Evolutionary conservation across 2,797 vertebrate species (phyloP), one percentile per base, ranked within the genome.

Genomic region (Yasuhikotakia modesta): DNA sequence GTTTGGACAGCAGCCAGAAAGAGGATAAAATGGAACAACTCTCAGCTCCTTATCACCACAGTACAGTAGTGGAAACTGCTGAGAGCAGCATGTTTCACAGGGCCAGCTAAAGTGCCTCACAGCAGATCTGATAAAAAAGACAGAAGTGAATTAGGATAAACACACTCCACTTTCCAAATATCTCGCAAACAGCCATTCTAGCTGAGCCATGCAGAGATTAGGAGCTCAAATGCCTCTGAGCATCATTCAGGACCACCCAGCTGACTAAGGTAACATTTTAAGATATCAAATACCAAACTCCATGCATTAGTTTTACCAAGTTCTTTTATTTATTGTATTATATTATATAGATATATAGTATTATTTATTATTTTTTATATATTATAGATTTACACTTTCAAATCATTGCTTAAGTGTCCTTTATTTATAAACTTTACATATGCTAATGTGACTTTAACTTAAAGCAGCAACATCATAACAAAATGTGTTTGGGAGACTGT

Each of bases 81-180:
- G 79, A 76, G 67, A 55, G 39, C 50, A 76, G 79, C 73, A 58
- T 12, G 50, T 43, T 65, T 65, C 22, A 32, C 35, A 39, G 39
- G 24, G 17, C 13, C 19, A 17, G 19, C 22, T 35, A 52, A 48
- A 68, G 64, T 35, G 27, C 19, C 66, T 60, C 39, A 73, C n/a
- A 10, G 58, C 46, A 16, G 45, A 52, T 70, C 22, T 64, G 22
- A 72, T 60, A 52, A 2, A 75, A 19, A 63, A 24, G 7, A 55
- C 24, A 69, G n/a, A 74, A 61, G 22, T 30, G 5, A 32, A 55
- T 75, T 69, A 69, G 65, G 64, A 79, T 60, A 61, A 74, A 74
- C 53, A 69, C 19, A 46, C 52, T 17, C 39, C 52, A 48, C 39
- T 60, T 0, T 60, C n/a, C 11, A 53, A 61, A 60, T 74, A 7